Percentiles rank a stretch among this genome's conserved stretches.
Conservation (phyloP, 2,113 vertebrate species). For the Orthonyx spaldingii region DNA sequence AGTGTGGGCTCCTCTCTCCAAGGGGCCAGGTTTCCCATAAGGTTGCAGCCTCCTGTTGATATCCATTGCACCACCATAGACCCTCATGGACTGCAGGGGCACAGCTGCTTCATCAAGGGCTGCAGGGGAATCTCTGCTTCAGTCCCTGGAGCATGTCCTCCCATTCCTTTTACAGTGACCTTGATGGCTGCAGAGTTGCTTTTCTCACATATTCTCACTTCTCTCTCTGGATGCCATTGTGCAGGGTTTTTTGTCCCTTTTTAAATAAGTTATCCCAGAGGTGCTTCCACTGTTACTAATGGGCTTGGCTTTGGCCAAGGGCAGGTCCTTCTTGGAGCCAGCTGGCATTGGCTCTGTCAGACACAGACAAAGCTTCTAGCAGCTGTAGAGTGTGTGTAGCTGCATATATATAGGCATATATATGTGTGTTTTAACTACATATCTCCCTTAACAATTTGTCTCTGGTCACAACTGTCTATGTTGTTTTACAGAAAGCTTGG, state of each 20-base stretch:
- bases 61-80: background rate
- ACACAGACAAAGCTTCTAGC: background rate
- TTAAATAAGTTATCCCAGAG: background rate
- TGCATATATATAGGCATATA: too few relatives aligned
- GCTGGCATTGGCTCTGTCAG: background rate
- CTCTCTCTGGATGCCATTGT: background rate
- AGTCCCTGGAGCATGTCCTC: rapidly evolving
- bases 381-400: background rate
- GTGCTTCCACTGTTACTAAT: background rate
- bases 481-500: background rate
- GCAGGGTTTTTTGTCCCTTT: background rate
- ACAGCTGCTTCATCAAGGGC: background rate
- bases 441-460: background rate
- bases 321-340: background rate
- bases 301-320: rapidly evolving
- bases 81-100: too few relatives aligned
- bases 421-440: background rate
- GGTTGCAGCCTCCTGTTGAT: background rate
- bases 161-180: background rate
- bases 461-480: background rate
- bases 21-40: background rate
- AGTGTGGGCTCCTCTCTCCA: background rate
- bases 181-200: background rate
- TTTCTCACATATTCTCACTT: background rate
- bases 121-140: background rate